These are phyloP conservation scores for Nycticorax nycticorax DNA, from an alignment of 2,113 vertebrate genomes.

Conservation along the genomic window DNA sequence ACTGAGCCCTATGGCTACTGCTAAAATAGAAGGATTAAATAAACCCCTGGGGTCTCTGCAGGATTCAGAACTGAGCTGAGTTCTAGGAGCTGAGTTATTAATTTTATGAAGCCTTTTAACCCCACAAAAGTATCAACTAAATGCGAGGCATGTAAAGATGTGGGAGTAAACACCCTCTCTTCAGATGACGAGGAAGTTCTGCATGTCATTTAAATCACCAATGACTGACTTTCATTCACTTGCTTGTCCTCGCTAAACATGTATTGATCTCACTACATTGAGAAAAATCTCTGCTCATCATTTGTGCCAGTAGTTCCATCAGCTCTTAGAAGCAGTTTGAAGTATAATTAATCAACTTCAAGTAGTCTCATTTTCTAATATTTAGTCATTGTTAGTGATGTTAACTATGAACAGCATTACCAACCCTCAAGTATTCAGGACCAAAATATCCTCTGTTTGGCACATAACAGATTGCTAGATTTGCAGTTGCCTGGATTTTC, in stretches of 20 bases:
- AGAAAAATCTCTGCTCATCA: neutral
- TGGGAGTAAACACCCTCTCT: neutral
- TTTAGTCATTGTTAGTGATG: neutral
- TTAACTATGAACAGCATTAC: neutral
- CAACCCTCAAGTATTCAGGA: neutral
- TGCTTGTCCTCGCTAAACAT: neutral
- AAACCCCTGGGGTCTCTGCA: neutral
- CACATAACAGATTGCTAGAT: neutral
- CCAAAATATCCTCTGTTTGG: neutral
- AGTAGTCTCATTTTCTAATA: neutral
- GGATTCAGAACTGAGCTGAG: neutral
- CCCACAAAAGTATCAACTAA: constrained; percentile 4
- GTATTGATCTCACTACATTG: neutral
- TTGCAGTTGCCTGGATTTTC: neutral
- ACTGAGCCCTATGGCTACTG: neutral
- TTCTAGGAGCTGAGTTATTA: neutral
- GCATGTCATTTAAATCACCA: neutral
- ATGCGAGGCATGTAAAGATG: neutral
- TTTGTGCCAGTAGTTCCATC: neutral
- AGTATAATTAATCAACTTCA: constrained; percentile 10
- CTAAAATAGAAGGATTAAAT: constrained; percentile 14
- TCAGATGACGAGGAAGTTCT: neutral
- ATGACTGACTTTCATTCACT: neutral
- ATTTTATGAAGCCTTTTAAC: constrained; percentile 7
- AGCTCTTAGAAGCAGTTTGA: constrained; percentile 16